phyloP scores from a whole-genome alignment of 1,140 invertebrate genomes.

The Sycophila sp. region DNA sequence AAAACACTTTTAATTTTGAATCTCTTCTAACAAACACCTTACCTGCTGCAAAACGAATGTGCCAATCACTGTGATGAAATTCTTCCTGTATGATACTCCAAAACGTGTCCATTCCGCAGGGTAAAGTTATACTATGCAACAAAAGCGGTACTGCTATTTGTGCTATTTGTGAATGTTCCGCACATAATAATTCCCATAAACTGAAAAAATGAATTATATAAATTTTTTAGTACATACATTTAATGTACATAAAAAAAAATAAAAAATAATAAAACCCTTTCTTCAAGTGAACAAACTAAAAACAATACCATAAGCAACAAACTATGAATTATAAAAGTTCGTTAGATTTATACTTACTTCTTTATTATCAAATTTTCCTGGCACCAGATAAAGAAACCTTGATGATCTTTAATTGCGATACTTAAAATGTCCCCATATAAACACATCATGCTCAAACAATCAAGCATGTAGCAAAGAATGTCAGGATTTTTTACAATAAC shows the following conservation, averaged over 20 bases:
- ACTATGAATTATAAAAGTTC: too few species aligned
- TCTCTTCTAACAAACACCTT: slow-evolving; percentile 33
- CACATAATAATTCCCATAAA: slow-evolving; percentile 92
- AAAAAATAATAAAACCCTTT: background rate
- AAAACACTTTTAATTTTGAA: too few species aligned
- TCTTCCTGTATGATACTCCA: slow-evolving; percentile 94
- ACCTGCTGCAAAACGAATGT: slow-evolving; percentile 89
- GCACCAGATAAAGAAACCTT: slow-evolving; percentile 96
- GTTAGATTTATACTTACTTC: slow-evolving; percentile 74
- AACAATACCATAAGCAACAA: too few species aligned
- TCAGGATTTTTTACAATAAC: slow-evolving; percentile 88
- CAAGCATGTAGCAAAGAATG: slow-evolving; percentile 92
- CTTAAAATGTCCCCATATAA: slow-evolving; percentile 93
- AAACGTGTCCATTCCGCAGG: slow-evolving; percentile 92
- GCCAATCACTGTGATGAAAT: slow-evolving; percentile 92
- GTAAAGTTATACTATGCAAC: slow-evolving; percentile 93
- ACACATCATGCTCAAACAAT: slow-evolving; percentile 90
- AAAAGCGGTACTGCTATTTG: slow-evolving; percentile 90
- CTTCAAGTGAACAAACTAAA: too few species aligned
- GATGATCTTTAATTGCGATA: slow-evolving; percentile 87
- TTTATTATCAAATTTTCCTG: slow-evolving; percentile 96
- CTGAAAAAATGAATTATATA: too few species aligned
- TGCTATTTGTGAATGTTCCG: slow-evolving; percentile 92
- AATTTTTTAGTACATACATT: too few species aligned
- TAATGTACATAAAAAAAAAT: background rate